Conservation (phyloP, 1,140 invertebrate species). For the Bombus confusus region DNA sequence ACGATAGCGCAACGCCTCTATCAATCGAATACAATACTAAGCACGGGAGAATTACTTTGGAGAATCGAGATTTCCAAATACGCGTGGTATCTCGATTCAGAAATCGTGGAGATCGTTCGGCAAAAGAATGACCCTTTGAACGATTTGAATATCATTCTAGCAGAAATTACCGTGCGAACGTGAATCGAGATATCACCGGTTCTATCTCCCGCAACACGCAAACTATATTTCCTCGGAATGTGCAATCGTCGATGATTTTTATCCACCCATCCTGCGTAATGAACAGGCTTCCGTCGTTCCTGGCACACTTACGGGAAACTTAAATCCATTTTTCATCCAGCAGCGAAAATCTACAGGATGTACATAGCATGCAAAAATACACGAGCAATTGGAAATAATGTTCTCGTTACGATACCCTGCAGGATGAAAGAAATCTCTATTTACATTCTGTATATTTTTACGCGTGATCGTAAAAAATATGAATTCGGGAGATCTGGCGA, state of each 20-base stretch:
- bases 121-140: not conserved
- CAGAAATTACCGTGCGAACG: constrained; percentile 16
- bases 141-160: constrained; percentile 20
- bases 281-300: no score
- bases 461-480: not conserved
- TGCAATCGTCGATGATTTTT: constrained; percentile 5
- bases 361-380: not conserved
- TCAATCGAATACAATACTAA: constrained; percentile 2
- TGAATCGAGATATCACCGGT: not conserved
- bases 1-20: not conserved
- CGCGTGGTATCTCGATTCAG: not conserved
- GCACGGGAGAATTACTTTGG: constrained; percentile 11
- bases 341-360: not conserved
- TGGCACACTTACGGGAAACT: no score
- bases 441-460: not conserved
- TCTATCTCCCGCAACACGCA: not conserved
- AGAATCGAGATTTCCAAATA: constrained; percentile 11
- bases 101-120: constrained; percentile 1
- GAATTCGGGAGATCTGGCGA: not conserved
- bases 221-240: constrained; percentile 2
- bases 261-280: no score
- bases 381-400: not conserved
- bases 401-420: not conserved
- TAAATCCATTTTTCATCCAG: no score
- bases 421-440: not conserved